A percentile compares a stretch with the other conserved stretches of the same genome.
Evolutionary conservation across 2,888 invertebrate genomes (phyloP).

Genomic region (Pharmacophagus antenor): DNA sequence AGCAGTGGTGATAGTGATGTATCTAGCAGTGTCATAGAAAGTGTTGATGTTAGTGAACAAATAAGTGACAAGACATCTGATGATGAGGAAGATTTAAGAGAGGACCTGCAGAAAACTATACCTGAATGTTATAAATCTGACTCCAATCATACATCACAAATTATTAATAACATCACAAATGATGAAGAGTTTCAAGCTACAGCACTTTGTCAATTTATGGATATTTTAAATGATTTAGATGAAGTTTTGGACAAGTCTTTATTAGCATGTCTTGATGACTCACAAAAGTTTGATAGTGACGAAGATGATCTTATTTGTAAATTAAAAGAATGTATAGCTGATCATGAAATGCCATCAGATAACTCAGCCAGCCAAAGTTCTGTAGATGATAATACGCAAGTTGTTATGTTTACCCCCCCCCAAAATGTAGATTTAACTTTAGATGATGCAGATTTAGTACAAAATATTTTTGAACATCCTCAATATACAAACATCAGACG

Average conservation of each 20-base stretch:
- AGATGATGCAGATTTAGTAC: slow-evolving; percentile 47
- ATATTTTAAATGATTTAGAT: slow-evolving; percentile 81
- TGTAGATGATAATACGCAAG: slow-evolving; percentile 66
- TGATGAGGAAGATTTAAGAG: slow-evolving; percentile 68
- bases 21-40: slow-evolving; percentile 58
- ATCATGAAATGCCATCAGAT: slow-evolving; percentile 47
- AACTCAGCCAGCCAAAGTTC: slow-evolving; percentile 58
- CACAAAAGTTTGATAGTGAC: slow-evolving; percentile 63
- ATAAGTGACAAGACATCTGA: slow-evolving; percentile 62
- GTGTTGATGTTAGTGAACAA: slow-evolving; percentile 54
- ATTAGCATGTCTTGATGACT: slow-evolving; percentile 67
- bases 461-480: slow-evolving; percentile 46
- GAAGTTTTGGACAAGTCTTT: slow-evolving; percentile 80
- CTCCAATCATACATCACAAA: slow-evolving; percentile 68
- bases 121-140: slow-evolving; percentile 74
- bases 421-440: slow-evolving; percentile 45
- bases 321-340: slow-evolving; percentile 63
- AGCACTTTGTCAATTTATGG: slow-evolving; percentile 75
- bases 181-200: slow-evolving; percentile 76
- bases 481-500: slow-evolving; percentile 50
- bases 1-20: slow-evolving; percentile 64
- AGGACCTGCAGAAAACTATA: slow-evolving; percentile 71
- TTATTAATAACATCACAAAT: slow-evolving; percentile 63
- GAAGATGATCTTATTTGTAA: slow-evolving; percentile 75
- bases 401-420: slow-evolving; percentile 46